Conservation (phyloP, 1,140 invertebrate species). For the Zaprionus africanus region DNA sequence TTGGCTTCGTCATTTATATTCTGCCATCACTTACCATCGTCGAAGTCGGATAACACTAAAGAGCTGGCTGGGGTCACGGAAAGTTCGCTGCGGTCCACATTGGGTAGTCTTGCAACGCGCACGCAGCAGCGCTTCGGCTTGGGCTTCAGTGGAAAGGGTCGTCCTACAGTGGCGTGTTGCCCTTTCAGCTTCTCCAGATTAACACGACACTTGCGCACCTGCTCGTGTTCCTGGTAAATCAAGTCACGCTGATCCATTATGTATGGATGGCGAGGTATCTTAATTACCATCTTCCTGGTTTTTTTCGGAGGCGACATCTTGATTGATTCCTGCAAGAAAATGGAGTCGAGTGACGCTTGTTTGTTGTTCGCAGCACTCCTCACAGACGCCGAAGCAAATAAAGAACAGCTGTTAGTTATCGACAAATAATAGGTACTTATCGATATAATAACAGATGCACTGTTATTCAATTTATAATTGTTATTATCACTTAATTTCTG, state of each 20-base stretch:
- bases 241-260: conserved; percentile 34
- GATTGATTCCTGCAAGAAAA: conserved; percentile 1
- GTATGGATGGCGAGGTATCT: conserved; percentile 64
- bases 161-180: neutral
- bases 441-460: neutral
- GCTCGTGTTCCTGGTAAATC: conserved; percentile 23
- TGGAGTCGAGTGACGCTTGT: conserved; percentile 3
- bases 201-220: conserved; percentile 63
- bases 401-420: neutral
- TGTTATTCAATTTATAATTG: neutral
- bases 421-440: neutral
- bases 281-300: conserved; percentile 58
- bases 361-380: neutral
- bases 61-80: conserved; percentile 68
- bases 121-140: conserved; percentile 65
- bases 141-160: conserved; percentile 34
- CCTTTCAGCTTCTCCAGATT: conserved; percentile 61
- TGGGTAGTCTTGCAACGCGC: conserved; percentile 61
- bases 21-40: conserved; percentile 33
- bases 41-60: conserved; percentile 67
- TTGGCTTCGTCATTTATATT: neutral
- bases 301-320: conserved; percentile 53
- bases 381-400: neutral
- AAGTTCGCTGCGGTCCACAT: conserved; percentile 62
- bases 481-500: neutral